Percentiles rank a stretch among this genome's conserved stretches.
Conservation (phyloP, 2,888 invertebrate species). For the Graphium colonna region DNA sequence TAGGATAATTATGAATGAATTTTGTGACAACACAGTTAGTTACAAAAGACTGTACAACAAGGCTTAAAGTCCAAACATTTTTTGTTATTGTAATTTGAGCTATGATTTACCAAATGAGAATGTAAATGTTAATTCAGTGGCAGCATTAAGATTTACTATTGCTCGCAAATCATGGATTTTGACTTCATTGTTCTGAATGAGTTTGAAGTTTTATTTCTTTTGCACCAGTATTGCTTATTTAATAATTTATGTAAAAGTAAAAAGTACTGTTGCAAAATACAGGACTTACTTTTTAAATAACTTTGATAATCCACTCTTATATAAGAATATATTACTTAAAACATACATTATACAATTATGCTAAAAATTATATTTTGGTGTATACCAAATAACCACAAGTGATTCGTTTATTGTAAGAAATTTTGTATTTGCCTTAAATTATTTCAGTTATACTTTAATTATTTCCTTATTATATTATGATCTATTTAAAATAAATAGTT, state of each 20-base stretch:
- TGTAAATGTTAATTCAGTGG: neutral
- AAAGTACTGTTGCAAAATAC: neutral
- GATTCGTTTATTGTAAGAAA: too few species aligned
- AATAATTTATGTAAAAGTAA: neutral
- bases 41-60: constrained; percentile 86
- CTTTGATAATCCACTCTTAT: neutral
- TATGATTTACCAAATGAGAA: constrained; percentile 5
- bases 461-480: too few species aligned
- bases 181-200: neutral
- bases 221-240: neutral
- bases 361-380: neutral
- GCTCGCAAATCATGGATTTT: neutral
- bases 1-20: constrained; percentile 94
- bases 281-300: neutral
- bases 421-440: too few species aligned
- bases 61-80: constrained; percentile 63
- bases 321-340: neutral
- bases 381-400: neutral
- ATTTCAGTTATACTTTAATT: too few species aligned
- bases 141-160: neutral
- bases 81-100: constrained; percentile 7
- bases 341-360: neutral
- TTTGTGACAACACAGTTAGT: constrained; percentile 86
- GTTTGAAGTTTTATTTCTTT: neutral
- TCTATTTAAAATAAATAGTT: too few species aligned